Conservation (phyloP, 1,140 invertebrate species). For the Semibalanus balanoides region DNA sequence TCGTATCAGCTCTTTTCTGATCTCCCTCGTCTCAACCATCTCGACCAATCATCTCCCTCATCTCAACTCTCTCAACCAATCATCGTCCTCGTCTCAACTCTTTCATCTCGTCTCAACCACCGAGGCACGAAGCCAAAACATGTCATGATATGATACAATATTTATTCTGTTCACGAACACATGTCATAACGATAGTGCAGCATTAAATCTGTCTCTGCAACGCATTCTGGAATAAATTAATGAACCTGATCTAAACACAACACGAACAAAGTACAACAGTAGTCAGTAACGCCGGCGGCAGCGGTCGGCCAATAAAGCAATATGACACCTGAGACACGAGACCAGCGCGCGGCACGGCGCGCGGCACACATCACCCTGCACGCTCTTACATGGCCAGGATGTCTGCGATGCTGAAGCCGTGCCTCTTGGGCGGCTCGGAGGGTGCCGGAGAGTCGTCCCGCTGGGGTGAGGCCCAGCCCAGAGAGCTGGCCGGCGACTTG, state of each 20-base stretch:
- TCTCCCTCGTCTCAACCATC: too few relatives aligned
- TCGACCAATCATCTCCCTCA: too few relatives aligned
- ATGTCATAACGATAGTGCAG: too few relatives aligned
- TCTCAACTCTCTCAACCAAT: too few relatives aligned
- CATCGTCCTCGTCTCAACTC: too few relatives aligned
- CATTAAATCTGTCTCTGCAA: not conserved
- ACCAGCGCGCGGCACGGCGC: too few relatives aligned
- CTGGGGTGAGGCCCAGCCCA: not conserved
- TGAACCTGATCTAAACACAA: too few relatives aligned
- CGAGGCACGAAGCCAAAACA: not conserved
- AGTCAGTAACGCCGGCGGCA: not conserved
- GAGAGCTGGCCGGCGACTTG: not conserved
- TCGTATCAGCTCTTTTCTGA: too few relatives aligned
- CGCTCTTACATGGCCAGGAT: constrained; percentile 39
- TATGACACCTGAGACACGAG: not conserved
- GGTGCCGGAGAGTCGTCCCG: not conserved
- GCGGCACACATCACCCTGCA: too few relatives aligned
- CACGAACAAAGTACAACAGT: not conserved
- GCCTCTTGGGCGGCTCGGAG: constrained; percentile 35
- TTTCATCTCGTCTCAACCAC: too few relatives aligned
- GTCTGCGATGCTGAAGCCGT: constrained; percentile 55
- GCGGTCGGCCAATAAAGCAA: not conserved
- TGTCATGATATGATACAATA: not conserved
- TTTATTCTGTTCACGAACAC: not conserved
- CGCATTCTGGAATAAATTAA: not conserved